A percentile compares a stretch with the other conserved stretches of the same genome.
Evolutionary conservation across 2,797 vertebrate species (phyloP).

Genomic region (Gadopsis bispinosus): DNA sequence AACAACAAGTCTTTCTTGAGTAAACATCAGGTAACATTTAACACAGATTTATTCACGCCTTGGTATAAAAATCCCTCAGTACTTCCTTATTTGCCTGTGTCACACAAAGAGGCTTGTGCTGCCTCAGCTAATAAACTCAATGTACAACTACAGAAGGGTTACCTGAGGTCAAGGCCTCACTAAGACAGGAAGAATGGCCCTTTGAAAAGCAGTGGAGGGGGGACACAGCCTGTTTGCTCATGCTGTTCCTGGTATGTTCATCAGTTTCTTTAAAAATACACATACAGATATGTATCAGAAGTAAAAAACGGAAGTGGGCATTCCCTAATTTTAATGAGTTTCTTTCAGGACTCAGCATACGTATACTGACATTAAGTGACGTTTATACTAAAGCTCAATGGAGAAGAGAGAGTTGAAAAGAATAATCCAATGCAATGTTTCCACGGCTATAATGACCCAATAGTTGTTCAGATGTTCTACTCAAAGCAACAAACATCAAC

Average conservation of each 20-base stretch:
- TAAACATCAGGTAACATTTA: neutral
- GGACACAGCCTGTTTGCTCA: slow-evolving; percentile 1
- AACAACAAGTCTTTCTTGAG: neutral
- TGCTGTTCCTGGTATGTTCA: neutral
- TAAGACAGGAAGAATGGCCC: slow-evolving; percentile 3
- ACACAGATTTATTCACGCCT: neutral
- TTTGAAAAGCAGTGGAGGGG: neutral
- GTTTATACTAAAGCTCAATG: neutral
- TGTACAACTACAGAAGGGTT: slow-evolving; percentile 14
- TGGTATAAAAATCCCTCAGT: neutral
- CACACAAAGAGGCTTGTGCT: slow-evolving; percentile 10
- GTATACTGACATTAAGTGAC: neutral
- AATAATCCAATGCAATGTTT: neutral
- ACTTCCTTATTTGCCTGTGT: neutral
- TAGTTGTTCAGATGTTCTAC: neutral
- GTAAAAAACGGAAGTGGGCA: neutral
- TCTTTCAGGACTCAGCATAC: neutral
- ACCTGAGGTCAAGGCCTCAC: slow-evolving; percentile 17
- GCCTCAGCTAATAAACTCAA: slow-evolving; percentile 12
- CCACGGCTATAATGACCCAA: neutral
- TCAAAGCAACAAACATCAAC: neutral
- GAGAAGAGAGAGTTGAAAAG: neutral
- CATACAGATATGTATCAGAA: neutral
- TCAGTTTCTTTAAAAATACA: neutral
- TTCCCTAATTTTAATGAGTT: neutral